Evolutionary conservation across 2,113 vertebrate genomes (phyloP).

Genomic region (Nibea coibor): DNA sequence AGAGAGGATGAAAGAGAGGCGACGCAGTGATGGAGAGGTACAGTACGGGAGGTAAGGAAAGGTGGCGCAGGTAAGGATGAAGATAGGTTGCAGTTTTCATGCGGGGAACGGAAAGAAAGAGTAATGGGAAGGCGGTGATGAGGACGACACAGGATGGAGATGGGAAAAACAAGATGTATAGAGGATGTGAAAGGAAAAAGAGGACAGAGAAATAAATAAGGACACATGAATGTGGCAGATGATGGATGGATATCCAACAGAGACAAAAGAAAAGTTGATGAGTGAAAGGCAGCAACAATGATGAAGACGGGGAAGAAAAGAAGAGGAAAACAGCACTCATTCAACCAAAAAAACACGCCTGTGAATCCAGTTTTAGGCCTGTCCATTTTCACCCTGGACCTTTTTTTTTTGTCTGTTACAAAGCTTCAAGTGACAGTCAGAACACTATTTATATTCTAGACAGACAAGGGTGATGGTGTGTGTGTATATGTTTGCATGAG

Average conservation of each 20-base stretch:
- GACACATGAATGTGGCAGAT: background rate
- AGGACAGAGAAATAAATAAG: background rate
- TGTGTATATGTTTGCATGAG: background rate
- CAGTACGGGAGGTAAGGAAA: background rate
- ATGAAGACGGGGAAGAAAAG: background rate
- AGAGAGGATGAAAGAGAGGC: background rate
- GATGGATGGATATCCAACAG: background rate
- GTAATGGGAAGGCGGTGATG: background rate
- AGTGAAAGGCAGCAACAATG: background rate
- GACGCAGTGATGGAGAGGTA: background rate
- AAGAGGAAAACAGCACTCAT: background rate
- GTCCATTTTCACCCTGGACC: slow-evolving; percentile 23
- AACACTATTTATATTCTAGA: background rate
- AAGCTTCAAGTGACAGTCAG: background rate
- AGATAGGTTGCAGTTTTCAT: background rate
- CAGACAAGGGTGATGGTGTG: background rate
- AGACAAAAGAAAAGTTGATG: background rate
- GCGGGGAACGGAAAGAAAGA: background rate
- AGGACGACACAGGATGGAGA: background rate
- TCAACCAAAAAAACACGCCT: background rate
- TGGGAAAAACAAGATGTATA: slow-evolving; percentile 1
- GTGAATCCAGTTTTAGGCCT: slow-evolving; percentile 5
- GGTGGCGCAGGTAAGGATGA: background rate
- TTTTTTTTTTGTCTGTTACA: background rate
- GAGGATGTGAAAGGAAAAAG: background rate